Conservation (phyloP, 2,797 vertebrate genomes). For the Scarus forsteni region DNA sequence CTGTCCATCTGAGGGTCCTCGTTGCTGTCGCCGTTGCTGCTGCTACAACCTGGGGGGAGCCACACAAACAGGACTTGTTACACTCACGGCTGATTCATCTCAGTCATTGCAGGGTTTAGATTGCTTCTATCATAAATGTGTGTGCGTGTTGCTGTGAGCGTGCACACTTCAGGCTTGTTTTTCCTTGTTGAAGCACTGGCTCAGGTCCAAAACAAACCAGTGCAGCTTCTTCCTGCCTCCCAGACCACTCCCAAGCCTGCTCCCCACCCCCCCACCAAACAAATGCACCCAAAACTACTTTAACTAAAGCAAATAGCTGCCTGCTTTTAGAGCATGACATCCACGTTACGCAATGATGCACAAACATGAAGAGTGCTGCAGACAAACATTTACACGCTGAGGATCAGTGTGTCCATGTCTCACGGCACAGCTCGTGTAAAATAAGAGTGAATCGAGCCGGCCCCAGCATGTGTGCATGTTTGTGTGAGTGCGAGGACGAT, state of each 20-base stretch:
- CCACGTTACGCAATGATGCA: constrained; percentile 16
- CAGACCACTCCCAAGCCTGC: constrained; percentile 68
- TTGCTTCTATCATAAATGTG: constrained; percentile 14
- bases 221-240: constrained; percentile 80
- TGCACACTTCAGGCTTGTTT: constrained; percentile 47
- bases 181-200: constrained; percentile 75
- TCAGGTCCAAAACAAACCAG: constrained; percentile 80
- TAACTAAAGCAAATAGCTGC: not conserved
- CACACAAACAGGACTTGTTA: not conserved
- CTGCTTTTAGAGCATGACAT: not conserved
- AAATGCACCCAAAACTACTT: constrained; percentile 12
- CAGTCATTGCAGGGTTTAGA: constrained; percentile 8
- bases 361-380: not conserved
- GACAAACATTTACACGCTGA: constrained; percentile 50
- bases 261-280: constrained; percentile 19
- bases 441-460: constrained; percentile 7
- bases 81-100: not conserved
- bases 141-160: constrained; percentile 10
- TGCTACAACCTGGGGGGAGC: constrained; percentile 66
- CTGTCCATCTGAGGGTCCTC: constrained; percentile 92
- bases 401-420: constrained; percentile 29
- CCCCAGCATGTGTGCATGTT: constrained; percentile 25
- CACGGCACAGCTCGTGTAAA: constrained; percentile 9
- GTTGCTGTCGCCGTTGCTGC: constrained; percentile 70
- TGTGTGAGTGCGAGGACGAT: constrained; percentile 25